Conservation (phyloP, 2,113 vertebrate genomes). For the Vombatus ursinus region DNA sequence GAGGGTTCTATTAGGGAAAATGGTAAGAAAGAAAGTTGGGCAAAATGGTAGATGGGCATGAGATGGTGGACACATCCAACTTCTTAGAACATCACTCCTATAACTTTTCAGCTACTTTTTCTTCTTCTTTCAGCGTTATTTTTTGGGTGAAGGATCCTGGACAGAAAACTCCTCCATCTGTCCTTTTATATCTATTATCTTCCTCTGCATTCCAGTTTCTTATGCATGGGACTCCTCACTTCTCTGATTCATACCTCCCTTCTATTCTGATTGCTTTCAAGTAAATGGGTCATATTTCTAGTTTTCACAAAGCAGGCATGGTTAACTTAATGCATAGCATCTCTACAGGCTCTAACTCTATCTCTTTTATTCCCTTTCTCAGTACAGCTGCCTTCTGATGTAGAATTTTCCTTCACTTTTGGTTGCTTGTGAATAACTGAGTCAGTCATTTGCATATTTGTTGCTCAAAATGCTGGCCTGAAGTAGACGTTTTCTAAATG, state of each 20-base stretch:
- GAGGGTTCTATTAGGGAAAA: background rate
- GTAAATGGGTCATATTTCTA: background rate
- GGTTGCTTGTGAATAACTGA: slow-evolving; percentile 10
- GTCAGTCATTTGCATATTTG: slow-evolving; percentile 28
- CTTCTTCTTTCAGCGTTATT: background rate
- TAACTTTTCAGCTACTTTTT: background rate
- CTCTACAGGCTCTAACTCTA: background rate
- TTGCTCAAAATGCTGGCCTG: slow-evolving; percentile 35
- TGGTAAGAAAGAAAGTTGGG: background rate
- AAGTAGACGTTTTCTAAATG: background rate
- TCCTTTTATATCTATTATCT: background rate
- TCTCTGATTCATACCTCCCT: background rate
- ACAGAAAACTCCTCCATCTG: background rate
- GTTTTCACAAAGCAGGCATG: background rate
- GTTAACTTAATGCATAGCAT: background rate
- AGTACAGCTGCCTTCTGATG: background rate
- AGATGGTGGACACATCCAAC: background rate
- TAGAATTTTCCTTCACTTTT: background rate
- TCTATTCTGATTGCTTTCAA: slow-evolving; percentile 14
- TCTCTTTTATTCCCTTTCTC: background rate
- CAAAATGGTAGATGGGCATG: background rate
- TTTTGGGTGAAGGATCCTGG: background rate
- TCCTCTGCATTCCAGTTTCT: background rate
- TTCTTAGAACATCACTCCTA: too few relatives aligned
- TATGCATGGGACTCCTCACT: background rate